These are phyloP conservation scores for Reticulitermes speratus DNA, from an alignment of 1,140 invertebrate species.

Conservation along the genomic window DNA sequence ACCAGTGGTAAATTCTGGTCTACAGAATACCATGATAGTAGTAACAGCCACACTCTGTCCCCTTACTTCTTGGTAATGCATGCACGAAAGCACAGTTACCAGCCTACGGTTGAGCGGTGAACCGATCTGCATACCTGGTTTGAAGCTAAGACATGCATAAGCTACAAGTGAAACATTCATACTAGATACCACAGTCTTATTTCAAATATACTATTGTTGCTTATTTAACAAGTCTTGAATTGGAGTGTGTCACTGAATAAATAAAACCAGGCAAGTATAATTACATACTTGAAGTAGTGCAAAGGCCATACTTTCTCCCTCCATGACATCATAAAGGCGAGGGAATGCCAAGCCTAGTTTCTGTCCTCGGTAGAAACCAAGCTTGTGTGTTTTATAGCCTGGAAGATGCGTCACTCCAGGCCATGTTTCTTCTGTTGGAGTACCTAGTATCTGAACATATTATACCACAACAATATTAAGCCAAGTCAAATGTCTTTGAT, in stretches of 20 bases:
- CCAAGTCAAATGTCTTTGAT: too few relatives aligned
- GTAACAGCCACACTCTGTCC: too few relatives aligned
- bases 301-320: slow-evolving; percentile 84
- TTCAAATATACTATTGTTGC: not conserved
- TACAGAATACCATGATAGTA: too few relatives aligned
- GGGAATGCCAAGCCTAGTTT: slow-evolving; percentile 85
- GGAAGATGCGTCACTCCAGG: slow-evolving; percentile 81
- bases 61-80: too few relatives aligned
- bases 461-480: too few relatives aligned
- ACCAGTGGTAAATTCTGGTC: too few relatives aligned
- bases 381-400: slow-evolving; percentile 80
- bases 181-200: not conserved
- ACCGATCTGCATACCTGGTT: too few relatives aligned
- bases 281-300: slow-evolving; percentile 66
- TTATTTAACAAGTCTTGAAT: not conserved
- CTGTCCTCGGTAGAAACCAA: slow-evolving; percentile 72
- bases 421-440: slow-evolving; percentile 90
- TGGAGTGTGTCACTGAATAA: not conserved
- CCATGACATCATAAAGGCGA: slow-evolving; percentile 78
- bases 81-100: too few relatives aligned
- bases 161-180: too few relatives aligned
- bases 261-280: not conserved
- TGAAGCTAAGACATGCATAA: too few relatives aligned
- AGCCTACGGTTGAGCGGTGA: too few relatives aligned
- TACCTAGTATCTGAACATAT: slow-evolving; percentile 72